phyloP scores from a whole-genome alignment of 2,888 invertebrate species.

The Onchidella celtica region DNA sequence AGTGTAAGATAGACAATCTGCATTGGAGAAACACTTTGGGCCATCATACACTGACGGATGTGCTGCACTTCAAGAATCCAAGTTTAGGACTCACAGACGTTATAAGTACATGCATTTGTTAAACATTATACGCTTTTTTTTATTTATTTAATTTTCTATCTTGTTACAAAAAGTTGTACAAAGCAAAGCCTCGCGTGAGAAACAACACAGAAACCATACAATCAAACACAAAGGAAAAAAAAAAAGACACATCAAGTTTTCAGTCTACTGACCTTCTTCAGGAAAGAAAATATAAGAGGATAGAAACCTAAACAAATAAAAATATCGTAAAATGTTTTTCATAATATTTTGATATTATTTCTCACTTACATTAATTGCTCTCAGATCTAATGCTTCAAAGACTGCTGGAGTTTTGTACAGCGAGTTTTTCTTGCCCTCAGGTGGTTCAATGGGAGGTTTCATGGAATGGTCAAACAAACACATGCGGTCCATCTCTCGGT shows the following conservation, averaged over 20 bases:
- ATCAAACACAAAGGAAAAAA: not conserved
- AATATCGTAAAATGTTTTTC: not conserved
- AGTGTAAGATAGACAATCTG: too few relatives aligned
- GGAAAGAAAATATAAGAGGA: not conserved
- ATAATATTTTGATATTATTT: not conserved
- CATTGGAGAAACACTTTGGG: too few relatives aligned
- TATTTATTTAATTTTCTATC: too few relatives aligned
- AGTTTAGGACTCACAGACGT: too few relatives aligned
- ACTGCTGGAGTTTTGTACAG: constrained; percentile 96
- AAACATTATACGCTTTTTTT: too few relatives aligned
- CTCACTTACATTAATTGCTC: constrained; percentile 87
- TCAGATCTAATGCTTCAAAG: constrained; percentile 96
- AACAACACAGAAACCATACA: not conserved
- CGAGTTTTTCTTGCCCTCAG: constrained; percentile 81
- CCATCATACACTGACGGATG: too few relatives aligned
- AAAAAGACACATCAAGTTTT: not conserved
- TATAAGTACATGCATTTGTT: too few relatives aligned
- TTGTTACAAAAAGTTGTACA: too few relatives aligned
- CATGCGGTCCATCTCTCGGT: constrained; percentile 68
- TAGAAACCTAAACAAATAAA: too few relatives aligned
- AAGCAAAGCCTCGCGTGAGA: too few relatives aligned
- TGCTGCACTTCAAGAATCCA: too few relatives aligned
- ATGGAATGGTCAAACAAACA: constrained; percentile 86
- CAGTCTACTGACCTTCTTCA: not conserved
- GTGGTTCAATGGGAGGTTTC: constrained; percentile 89